Evolutionary conservation across 2,113 vertebrate genomes (phyloP), one percentile per base, ranked within the genome.

Genomic region (Tragulus kanchil): DNA sequence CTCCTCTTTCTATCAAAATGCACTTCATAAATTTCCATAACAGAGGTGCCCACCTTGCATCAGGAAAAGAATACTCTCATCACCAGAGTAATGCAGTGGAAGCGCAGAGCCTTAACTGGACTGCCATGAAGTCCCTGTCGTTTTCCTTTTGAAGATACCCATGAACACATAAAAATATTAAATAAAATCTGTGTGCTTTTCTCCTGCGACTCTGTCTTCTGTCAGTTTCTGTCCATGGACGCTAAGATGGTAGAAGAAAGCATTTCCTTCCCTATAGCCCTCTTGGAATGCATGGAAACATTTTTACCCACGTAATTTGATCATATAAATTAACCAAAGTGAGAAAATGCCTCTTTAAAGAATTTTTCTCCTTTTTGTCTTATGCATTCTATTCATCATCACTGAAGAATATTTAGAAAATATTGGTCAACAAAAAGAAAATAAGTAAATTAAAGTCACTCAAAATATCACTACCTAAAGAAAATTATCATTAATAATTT

Each of bases 391-490:
- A 92, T 59, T 69, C 45, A 59, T 62, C 56, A 81, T 77, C 16
- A 81, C 6, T 92, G 64, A 71, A 96, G 45, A 92, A 87, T 78
- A 69, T 64, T 48, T 73, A 67, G 19, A 69, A 81, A 90, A 91
- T 59, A 21, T 3, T 52, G 14, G 45, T 50, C 58, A 67, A 79
- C 26, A 65, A 56, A 64, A 95, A 78, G 4, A 81, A 84, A 36
- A 64, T 17, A 71, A 11, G 28, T 67, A 90, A 81, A 91, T 85
- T 79, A 62, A 89, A 94, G n/a, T 26, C 8, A 26, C 5, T 83
- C n/a, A 56, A 87, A 83, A 77, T 69, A 50, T 50, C 11, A 78
- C 17, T 64, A n/a, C 58, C 21, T 23, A 87, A 5, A 86, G 19
- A 31, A 58, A 89, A 86, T 67, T 86, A 52, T 8, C 15, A 79